A percentile compares a stretch with the other conserved stretches of the same genome.
These are phyloP conservation scores for Synergus umbraculus DNA, from an alignment of 2,888 invertebrate species.

Conservation along the genomic window DNA sequence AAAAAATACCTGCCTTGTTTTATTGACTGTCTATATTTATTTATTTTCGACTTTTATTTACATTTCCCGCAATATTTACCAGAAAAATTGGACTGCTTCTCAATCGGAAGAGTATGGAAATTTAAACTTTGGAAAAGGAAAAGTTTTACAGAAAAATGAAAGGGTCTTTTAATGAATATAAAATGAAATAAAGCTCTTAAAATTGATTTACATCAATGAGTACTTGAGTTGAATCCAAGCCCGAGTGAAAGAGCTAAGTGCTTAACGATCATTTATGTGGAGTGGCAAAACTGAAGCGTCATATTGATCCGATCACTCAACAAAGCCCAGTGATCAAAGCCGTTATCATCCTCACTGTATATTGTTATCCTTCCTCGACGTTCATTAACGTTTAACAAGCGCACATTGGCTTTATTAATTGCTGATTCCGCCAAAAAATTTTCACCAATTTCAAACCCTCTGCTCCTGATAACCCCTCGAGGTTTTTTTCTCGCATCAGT, in stretches of 20 bases:
- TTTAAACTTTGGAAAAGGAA: background rate
- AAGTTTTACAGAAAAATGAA: background rate
- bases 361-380: conserved; percentile 14
- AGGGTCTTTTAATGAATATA: background rate
- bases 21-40: background rate
- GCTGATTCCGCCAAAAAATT: background rate
- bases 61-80: background rate
- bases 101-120: background rate
- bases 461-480: background rate
- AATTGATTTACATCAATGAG: conserved; percentile 1
- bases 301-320: conserved; percentile 21
- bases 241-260: conserved; percentile 13
- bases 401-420: conserved; percentile 9
- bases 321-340: conserved; percentile 27
- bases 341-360: conserved; percentile 26
- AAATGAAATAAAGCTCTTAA: conserved; percentile 8
- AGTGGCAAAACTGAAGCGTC: conserved; percentile 32
- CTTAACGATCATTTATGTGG: conserved; percentile 37
- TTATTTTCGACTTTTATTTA: background rate
- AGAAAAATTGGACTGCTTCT: background rate
- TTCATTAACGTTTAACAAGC: conserved; percentile 31
- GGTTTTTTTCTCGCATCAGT: background rate
- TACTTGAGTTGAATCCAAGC: conserved; percentile 28
- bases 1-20: background rate
- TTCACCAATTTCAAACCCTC: background rate